A percentile compares a stretch with the other conserved stretches of the same genome.
These are phyloP conservation scores for Plusia festucae DNA, from an alignment of 2,888 invertebrate genomes.

Conservation along the genomic window DNA sequence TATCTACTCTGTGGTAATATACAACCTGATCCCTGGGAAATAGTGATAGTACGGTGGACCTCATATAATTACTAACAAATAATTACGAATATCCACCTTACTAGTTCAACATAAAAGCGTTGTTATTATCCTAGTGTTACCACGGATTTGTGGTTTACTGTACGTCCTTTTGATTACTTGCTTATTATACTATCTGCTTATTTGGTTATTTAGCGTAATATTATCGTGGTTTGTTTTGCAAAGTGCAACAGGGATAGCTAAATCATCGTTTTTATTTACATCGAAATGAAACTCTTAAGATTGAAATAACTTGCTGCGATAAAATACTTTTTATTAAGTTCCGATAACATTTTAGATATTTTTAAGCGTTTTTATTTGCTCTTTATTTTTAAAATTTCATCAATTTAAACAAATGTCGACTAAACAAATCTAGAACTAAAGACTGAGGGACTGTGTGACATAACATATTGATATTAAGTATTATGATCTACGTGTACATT, in stretches of 20 bases:
- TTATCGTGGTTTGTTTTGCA: neutral
- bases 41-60: conserved; percentile 26
- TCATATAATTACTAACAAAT: neutral
- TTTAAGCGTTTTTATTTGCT: neutral
- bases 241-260: neutral
- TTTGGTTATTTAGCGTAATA: conserved; percentile 6
- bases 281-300: conserved; percentile 1
- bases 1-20: neutral
- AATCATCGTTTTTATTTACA: neutral
- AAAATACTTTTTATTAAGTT: neutral
- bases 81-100: neutral
- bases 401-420: neutral
- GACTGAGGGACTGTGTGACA: too few species aligned
- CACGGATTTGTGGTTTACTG: neutral
- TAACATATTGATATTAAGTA: too few species aligned
- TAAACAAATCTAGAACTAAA: neutral
- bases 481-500: too few species aligned
- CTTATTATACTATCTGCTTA: conserved; percentile 1
- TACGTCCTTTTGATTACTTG: conserved; percentile 8
- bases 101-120: neutral
- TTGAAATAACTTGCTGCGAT: conserved; percentile 4
- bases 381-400: neutral
- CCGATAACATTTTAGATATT: neutral
- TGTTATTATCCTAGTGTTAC: neutral
- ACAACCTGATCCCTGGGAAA: conserved; percentile 48